Evolutionary conservation across 2,797 vertebrate species (phyloP).

Genomic region (Psittacula echo): DNA sequence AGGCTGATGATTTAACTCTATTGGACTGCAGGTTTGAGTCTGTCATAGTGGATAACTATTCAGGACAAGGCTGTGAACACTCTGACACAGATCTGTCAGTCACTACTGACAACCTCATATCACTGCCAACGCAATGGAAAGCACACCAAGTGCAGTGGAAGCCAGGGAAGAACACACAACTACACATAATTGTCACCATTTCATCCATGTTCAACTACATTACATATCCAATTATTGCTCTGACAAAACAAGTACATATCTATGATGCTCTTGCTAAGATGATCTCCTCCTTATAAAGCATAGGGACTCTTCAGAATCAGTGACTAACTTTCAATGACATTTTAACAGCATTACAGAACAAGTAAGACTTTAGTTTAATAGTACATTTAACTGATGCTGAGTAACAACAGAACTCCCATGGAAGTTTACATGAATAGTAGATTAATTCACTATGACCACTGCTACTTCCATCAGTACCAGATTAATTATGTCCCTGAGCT

Average conservation of each 20-base stretch:
- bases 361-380: conserved; percentile 36
- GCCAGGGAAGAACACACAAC: background rate
- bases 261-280: background rate
- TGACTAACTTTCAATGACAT: background rate
- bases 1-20: conserved; percentile 10
- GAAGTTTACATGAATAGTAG: background rate
- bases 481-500: conserved; percentile 54
- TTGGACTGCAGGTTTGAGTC: background rate
- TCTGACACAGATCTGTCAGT: conserved; percentile 16
- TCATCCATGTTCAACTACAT: background rate
- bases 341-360: conserved; percentile 14
- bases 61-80: conserved; percentile 25
- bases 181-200: background rate
- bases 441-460: conserved; percentile 51
- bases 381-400: background rate
- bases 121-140: background rate
- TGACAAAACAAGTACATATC: background rate
- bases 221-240: conserved; percentile 9
- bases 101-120: background rate
- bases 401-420: conserved; percentile 18
- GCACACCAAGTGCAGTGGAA: background rate
- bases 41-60: background rate
- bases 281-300: background rate
- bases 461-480: conserved; percentile 18
- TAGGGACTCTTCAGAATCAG: background rate